These are phyloP conservation scores for Cyphomyrmex costatus DNA, from an alignment of 1,140 invertebrate species.

Conservation along the genomic window DNA sequence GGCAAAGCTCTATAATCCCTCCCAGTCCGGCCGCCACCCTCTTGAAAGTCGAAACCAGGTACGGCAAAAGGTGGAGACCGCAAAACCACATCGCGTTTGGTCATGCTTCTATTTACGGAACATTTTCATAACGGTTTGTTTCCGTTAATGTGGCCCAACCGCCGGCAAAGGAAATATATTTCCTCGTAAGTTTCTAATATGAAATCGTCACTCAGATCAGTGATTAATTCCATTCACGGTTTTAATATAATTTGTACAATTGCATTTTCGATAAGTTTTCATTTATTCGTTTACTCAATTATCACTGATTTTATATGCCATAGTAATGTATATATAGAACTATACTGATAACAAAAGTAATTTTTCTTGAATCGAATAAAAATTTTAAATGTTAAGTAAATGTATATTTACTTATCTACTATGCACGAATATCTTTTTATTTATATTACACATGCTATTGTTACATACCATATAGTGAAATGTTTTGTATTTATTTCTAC, in stretches of 20 bases:
- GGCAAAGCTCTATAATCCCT: slow-evolving; percentile 86
- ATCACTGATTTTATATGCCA: not conserved
- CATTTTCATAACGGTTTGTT: slow-evolving; percentile 77
- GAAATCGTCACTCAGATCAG: slow-evolving; percentile 26
- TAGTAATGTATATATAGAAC: not conserved
- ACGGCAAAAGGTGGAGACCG: slow-evolving; percentile 81
- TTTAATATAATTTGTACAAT: not conserved
- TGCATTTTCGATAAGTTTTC: not conserved
- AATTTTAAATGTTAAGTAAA: not conserved
- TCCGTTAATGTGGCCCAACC: slow-evolving; percentile 70
- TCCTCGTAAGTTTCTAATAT: slow-evolving; percentile 55
- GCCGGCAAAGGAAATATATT: slow-evolving; percentile 64
- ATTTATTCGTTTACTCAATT: not conserved
- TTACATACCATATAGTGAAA: not conserved
- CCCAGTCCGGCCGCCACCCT: slow-evolving; percentile 80
- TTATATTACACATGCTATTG: not conserved
- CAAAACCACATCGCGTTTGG: slow-evolving; percentile 80
- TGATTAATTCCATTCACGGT: not conserved
- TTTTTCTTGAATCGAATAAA: not conserved
- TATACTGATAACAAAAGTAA: not conserved
- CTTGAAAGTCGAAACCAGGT: slow-evolving; percentile 84
- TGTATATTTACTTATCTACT: not conserved
- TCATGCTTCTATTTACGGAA: slow-evolving; percentile 78
- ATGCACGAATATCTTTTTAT: not conserved
- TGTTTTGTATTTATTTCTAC: not conserved